phyloP scores from a whole-genome alignment of 2,797 vertebrate species.

The Loris lydekkerianus region DNA sequence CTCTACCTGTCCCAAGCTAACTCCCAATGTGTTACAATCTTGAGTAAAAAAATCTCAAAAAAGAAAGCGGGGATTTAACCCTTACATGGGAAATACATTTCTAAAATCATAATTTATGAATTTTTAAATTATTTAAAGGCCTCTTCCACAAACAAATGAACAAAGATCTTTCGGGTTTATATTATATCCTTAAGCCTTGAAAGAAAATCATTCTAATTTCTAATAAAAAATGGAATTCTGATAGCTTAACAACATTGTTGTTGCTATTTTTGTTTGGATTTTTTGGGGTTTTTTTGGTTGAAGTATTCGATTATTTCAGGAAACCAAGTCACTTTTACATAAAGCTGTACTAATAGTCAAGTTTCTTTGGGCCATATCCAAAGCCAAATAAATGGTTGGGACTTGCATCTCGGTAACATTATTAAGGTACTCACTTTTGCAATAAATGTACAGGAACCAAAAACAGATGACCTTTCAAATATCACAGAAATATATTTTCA shows the following conservation, averaged over 20 bases:
- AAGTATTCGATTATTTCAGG: slow-evolving; percentile 63
- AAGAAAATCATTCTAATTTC: slow-evolving; percentile 45
- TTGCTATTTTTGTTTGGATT: slow-evolving; percentile 41
- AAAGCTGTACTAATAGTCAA: slow-evolving; percentile 42
- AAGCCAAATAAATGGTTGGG: slow-evolving; percentile 67
- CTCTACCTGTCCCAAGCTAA: slow-evolving; percentile 4
- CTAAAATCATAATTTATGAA: slow-evolving; percentile 58
- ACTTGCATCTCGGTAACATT: slow-evolving; percentile 54
- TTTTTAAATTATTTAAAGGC: slow-evolving; percentile 62
- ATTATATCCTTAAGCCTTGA: slow-evolving; percentile 25
- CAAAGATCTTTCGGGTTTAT: slow-evolving; percentile 37
- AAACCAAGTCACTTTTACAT: slow-evolving; percentile 65
- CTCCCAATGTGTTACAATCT: background rate
- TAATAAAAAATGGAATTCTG: slow-evolving; percentile 61
- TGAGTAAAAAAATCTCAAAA: slow-evolving; percentile 39
- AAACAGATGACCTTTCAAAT: slow-evolving; percentile 72
- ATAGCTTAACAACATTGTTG: background rate
- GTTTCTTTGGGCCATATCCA: slow-evolving; percentile 50
- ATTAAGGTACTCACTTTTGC: slow-evolving; percentile 73
- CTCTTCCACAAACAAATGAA: slow-evolving; percentile 47
- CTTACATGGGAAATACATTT: slow-evolving; percentile 31
- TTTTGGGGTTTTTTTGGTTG: slow-evolving; percentile 19
- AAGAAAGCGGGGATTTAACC: slow-evolving; percentile 33
- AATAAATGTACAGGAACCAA: slow-evolving; percentile 72
- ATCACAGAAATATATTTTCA: slow-evolving; percentile 78